Evolutionary conservation across 2,888 invertebrate genomes (phyloP).

Genomic region (Artemia sp.): DNA sequence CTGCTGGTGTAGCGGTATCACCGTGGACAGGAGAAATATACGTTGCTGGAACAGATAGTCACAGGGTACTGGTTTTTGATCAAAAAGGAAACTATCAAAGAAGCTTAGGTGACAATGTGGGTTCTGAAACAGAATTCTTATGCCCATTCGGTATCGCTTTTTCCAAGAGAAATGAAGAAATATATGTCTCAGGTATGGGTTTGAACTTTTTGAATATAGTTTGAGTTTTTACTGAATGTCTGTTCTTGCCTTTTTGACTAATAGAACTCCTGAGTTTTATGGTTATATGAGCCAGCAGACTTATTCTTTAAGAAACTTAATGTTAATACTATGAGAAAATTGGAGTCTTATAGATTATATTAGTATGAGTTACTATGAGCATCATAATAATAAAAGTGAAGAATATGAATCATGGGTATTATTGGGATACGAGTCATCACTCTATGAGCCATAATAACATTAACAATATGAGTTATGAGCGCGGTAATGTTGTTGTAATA

Average conservation of each 20-base stretch:
- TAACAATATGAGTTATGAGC: no score
- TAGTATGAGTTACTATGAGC: no score
- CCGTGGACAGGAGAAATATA: slow-evolving; percentile 47
- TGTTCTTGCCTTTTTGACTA: neutral
- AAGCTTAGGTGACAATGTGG: slow-evolving; percentile 19
- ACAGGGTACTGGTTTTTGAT: slow-evolving; percentile 38
- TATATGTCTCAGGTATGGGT: slow-evolving; percentile 41
- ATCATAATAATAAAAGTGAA: no score
- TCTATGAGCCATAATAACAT: no score
- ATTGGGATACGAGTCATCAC: no score
- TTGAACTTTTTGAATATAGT: neutral
- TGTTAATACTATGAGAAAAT: no score
- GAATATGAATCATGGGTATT: no score
- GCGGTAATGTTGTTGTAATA: no score
- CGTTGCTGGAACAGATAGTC: slow-evolving; percentile 47
- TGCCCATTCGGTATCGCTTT: slow-evolving; percentile 46
- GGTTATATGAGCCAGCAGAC: no score
- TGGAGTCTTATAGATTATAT: no score
- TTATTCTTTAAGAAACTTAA: no score
- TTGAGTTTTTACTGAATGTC: neutral
- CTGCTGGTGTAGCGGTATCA: slow-evolving; percentile 48
- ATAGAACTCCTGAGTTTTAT: no score
- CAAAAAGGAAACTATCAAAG: slow-evolving; percentile 29
- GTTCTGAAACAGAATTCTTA: slow-evolving; percentile 37
- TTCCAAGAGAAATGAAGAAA: slow-evolving; percentile 39